phyloP scores from a whole-genome alignment of 2,797 vertebrate species.

The Miichthys miiuy region DNA sequence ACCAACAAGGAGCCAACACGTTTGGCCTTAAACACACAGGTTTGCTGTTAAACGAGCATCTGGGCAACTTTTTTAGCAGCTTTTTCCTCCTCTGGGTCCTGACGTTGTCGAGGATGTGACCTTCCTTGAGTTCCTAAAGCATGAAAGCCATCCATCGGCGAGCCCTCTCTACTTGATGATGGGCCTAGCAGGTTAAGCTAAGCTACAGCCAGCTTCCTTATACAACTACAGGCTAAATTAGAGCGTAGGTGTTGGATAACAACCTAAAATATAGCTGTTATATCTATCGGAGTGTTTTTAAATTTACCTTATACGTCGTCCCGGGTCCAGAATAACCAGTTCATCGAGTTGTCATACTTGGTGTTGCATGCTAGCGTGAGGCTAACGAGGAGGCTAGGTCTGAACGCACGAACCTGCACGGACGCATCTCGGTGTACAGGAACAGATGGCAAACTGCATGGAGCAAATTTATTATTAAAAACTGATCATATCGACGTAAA shows the following conservation, averaged over 20 bases:
- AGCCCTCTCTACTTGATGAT: conserved; percentile 73
- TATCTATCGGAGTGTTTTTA: background rate
- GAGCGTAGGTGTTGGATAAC: background rate
- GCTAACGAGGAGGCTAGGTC: conserved; percentile 76
- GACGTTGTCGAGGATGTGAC: conserved; percentile 83
- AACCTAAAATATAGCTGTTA: background rate
- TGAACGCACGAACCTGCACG: conserved; percentile 53
- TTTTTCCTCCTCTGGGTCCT: conserved; percentile 60
- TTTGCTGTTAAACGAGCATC: background rate
- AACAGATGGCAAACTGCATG: conserved; percentile 39
- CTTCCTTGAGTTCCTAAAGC: conserved; percentile 80
- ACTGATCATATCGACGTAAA: background rate
- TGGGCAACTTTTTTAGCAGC: conserved; percentile 49
- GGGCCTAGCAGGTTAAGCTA: conserved; percentile 79
- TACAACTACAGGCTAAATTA: background rate
- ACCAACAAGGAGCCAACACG: fast-evolving
- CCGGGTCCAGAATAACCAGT: conserved; percentile 66
- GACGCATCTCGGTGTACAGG: conserved; percentile 39
- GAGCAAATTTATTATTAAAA: background rate
- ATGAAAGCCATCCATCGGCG: conserved; percentile 78
- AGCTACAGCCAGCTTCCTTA: conserved; percentile 57
- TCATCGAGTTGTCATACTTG: conserved; percentile 74
- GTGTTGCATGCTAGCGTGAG: conserved; percentile 63
- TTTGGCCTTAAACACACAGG: fast-evolving
- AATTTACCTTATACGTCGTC: background rate